phyloP scores from a whole-genome alignment of 2,797 vertebrate genomes.

The Allenopithecus nigroviridis region DNA sequence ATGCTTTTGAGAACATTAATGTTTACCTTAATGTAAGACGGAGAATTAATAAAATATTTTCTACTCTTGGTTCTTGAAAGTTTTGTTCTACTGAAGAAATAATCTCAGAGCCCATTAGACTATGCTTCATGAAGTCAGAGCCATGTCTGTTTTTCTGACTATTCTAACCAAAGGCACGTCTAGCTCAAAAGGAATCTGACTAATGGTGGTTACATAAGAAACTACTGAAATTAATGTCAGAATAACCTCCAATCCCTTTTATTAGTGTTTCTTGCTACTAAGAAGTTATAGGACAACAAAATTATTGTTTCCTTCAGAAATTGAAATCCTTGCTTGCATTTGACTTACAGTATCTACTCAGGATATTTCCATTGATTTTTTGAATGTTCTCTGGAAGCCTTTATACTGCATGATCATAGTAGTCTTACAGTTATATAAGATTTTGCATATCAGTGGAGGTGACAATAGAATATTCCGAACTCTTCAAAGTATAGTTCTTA shows the following conservation, averaged over 20 bases:
- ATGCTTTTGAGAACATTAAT: neutral
- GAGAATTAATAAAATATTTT: neutral
- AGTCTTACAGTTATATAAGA: neutral
- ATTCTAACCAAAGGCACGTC: neutral
- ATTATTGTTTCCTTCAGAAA: conserved; percentile 36
- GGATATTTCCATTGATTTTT: neutral
- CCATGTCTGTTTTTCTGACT: neutral
- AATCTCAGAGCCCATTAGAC: neutral
- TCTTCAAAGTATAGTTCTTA: neutral
- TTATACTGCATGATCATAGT: neutral
- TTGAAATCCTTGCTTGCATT: neutral
- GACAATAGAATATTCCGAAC: neutral
- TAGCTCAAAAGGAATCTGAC: conserved; percentile 3
- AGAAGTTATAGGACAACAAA: neutral
- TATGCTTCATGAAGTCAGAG: neutral
- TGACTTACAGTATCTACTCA: neutral
- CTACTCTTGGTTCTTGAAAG: neutral
- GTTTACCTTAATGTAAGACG: neutral
- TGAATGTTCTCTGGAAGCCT: neutral
- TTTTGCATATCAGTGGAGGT: neutral
- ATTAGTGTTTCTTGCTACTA: neutral
- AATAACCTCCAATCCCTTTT: neutral
- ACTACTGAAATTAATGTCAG: neutral
- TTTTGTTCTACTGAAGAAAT: neutral
- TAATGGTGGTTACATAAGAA: conserved; percentile 16